phyloP scores from a whole-genome alignment of 2,888 invertebrate species.

The Eretmocerus hayati region DNA sequence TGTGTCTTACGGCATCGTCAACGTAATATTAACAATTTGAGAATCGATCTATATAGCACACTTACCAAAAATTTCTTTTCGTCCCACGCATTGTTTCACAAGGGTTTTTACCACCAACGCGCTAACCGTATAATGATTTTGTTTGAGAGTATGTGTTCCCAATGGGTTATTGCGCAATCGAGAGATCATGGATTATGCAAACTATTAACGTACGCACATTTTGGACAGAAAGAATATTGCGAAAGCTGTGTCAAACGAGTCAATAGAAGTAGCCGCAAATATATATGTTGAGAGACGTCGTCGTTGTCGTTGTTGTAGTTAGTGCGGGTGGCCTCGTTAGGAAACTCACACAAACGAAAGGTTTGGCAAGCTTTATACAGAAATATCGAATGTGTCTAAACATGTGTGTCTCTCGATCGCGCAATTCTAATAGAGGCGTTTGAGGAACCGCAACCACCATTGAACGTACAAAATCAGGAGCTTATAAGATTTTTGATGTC shows the following conservation, averaged over 20 bases:
- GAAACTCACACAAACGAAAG: neutral
- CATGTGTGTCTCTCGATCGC: neutral
- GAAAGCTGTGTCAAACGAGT: slow-evolving; percentile 9
- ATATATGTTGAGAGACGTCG: neutral
- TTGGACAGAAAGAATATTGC: slow-evolving; percentile 11
- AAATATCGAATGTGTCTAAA: neutral
- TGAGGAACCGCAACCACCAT: neutral
- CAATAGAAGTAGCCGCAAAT: neutral
- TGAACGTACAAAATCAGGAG: too few relatives aligned
- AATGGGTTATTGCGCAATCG: too few relatives aligned
- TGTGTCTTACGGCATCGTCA: too few relatives aligned
- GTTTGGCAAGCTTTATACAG: slow-evolving; percentile 6
- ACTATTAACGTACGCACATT: slow-evolving; percentile 12
- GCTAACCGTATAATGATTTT: too few relatives aligned
- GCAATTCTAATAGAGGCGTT: neutral
- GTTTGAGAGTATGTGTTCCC: too few relatives aligned
- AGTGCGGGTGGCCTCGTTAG: slow-evolving; percentile 13
- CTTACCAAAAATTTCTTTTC: too few relatives aligned
- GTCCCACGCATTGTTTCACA: too few relatives aligned
- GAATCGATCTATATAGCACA: too few relatives aligned
- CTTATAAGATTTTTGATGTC: slow-evolving; percentile 7
- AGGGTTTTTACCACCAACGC: too few relatives aligned
- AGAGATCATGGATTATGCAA: slow-evolving; percentile 13
- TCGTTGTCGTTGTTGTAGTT: too few relatives aligned
- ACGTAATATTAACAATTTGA: too few relatives aligned